A percentile compares a stretch with the other conserved stretches of the same genome.
These are phyloP conservation scores for Argyresthia goedartella DNA, from an alignment of 2,888 invertebrate species.

Conservation along the genomic window DNA sequence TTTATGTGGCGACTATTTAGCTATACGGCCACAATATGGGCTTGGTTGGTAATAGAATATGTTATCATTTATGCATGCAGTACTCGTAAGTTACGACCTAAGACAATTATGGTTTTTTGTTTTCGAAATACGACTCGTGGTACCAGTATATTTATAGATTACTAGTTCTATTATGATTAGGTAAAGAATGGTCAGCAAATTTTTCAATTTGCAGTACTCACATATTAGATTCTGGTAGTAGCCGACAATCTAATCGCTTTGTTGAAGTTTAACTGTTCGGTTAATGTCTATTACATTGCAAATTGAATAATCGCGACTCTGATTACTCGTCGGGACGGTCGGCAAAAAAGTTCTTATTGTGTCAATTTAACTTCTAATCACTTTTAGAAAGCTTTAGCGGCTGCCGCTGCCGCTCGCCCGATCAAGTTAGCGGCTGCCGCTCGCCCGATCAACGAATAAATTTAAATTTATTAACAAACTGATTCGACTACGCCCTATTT, in stretches of 20 bases:
- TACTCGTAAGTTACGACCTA: neutral
- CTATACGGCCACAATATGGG: constrained; percentile 1
- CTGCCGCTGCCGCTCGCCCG: constrained; percentile 35
- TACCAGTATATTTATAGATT: no score
- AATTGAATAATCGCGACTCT: constrained; percentile 61
- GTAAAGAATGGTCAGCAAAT: no score
- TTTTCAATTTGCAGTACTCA: no score
- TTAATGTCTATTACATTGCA: constrained; percentile 28
- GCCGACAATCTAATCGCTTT: no score
- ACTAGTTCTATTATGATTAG: no score
- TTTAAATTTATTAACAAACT: constrained; percentile 65
- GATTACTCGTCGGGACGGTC: constrained; percentile 38
- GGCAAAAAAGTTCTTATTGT: constrained; percentile 69
- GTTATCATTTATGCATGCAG: constrained; percentile 1
- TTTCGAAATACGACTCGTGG: no score
- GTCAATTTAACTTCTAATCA: constrained; percentile 70
- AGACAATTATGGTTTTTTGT: no score
- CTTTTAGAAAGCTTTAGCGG: constrained; percentile 67
- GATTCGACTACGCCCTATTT: constrained; percentile 45
- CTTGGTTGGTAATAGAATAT: neutral
- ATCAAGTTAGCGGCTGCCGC: neutral
- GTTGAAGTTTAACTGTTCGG: neutral
- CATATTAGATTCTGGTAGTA: no score
- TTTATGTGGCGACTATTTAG: constrained; percentile 14
- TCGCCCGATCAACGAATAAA: constrained; percentile 64